These are phyloP conservation scores for Penaeus indicus DNA, from an alignment of 1,140 invertebrate species.

Conservation along the genomic window DNA sequence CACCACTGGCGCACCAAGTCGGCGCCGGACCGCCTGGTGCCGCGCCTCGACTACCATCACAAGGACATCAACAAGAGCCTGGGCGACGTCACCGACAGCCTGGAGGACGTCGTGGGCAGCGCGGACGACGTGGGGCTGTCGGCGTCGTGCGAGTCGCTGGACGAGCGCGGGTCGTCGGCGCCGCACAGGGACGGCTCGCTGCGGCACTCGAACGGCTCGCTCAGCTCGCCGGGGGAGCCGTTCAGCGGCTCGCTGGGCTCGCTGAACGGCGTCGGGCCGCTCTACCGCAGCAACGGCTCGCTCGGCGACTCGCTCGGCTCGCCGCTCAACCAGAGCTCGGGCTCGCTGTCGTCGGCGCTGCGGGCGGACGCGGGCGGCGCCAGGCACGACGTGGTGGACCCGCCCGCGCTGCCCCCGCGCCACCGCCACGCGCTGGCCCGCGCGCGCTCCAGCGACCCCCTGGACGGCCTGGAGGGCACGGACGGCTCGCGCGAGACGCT, in stretches of 20 bases:
- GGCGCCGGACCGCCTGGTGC: constrained; percentile 67
- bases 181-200: constrained; percentile 21
- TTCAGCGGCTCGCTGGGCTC: constrained; percentile 49
- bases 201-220: constrained; percentile 39
- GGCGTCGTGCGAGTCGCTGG: constrained; percentile 65
- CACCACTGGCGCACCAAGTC: constrained; percentile 68
- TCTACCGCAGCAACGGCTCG: constrained; percentile 47
- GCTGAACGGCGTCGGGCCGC: constrained; percentile 20
- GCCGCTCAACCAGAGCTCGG: constrained; percentile 51
- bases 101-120: constrained; percentile 31
- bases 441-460: constrained; percentile 45
- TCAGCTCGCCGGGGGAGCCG: constrained; percentile 17
- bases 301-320: constrained; percentile 41
- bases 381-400: constrained; percentile 36
- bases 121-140: constrained; percentile 46
- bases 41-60: constrained; percentile 51
- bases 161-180: constrained; percentile 36
- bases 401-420: constrained; percentile 52
- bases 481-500: constrained; percentile 26
- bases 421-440: constrained; percentile 50
- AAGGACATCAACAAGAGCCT: constrained; percentile 60
- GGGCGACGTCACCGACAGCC: constrained; percentile 57
- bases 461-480: constrained; percentile 21
- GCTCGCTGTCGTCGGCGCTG: constrained; percentile 38
- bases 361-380: background rate